These are phyloP conservation scores for Drosophila austrosaltans DNA, from an alignment of 2,888 invertebrate genomes.

Conservation along the genomic window DNA sequence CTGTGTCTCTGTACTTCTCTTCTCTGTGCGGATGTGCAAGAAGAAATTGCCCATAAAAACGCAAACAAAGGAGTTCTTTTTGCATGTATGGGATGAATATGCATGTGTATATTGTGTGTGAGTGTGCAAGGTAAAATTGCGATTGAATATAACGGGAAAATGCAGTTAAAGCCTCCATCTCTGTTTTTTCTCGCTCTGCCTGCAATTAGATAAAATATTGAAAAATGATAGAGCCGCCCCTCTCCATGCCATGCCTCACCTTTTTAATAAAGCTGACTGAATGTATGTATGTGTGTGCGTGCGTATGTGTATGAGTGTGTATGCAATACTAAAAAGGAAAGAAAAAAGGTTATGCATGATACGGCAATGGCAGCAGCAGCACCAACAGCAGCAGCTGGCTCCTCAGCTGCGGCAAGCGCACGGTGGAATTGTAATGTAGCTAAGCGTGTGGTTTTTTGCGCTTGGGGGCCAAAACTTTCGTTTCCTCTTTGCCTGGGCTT, in stretches of 20 bases:
- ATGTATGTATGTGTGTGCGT: not conserved
- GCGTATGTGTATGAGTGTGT: conserved; percentile 31
- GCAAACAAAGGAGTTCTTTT: conserved; percentile 50
- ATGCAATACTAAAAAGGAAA: conserved; percentile 46
- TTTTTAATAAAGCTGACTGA: conserved; percentile 17
- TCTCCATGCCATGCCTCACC: not conserved
- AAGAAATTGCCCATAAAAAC: conserved; percentile 25
- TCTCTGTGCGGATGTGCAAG: conserved; percentile 27
- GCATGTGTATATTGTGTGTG: conserved; percentile 17
- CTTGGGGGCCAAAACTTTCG: conserved; percentile 38
- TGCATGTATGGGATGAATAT: conserved; percentile 4
- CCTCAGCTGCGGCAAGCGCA: conserved; percentile 28
- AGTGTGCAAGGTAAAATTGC: conserved; percentile 13
- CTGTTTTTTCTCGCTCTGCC: not conserved
- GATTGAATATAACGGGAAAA: conserved; percentile 24
- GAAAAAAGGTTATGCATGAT: conserved; percentile 41
- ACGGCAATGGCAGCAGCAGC: conserved; percentile 22
- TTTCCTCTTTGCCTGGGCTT: conserved; percentile 42
- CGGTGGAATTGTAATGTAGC: conserved; percentile 34
- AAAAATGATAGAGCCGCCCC: conserved; percentile 40
- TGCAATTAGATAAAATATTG: conserved; percentile 41
- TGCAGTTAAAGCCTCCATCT: conserved; percentile 11
- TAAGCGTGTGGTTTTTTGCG: conserved; percentile 19
- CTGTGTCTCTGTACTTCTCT: conserved; percentile 22
- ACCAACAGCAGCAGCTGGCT: conserved; percentile 39